These are phyloP conservation scores for Peucedramus taeniatus DNA, from an alignment of 2,113 vertebrate genomes.

Conservation along the genomic window DNA sequence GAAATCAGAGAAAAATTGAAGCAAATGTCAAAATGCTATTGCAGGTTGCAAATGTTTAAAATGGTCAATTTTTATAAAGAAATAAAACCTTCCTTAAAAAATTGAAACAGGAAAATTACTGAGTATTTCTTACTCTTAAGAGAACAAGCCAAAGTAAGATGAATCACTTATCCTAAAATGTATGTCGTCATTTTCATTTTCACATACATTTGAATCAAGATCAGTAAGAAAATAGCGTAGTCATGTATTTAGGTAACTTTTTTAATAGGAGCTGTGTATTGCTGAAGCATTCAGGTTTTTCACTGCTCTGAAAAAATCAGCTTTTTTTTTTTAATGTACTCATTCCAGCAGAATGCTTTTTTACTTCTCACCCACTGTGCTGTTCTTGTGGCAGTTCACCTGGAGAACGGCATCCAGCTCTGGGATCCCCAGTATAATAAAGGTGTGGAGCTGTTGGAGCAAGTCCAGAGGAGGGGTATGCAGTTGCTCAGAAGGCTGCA, in stretches of 20 bases:
- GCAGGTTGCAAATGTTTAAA: neutral
- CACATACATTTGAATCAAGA: neutral
- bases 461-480: neutral
- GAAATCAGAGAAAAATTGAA: neutral
- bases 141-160: neutral
- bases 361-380: neutral
- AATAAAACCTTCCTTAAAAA: neutral
- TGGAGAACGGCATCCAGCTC: neutral
- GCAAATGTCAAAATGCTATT: neutral
- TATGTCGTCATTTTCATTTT: neutral
- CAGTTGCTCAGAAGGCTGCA: neutral
- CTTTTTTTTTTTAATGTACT: neutral
- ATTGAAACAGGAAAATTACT: neutral
- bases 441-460: neutral
- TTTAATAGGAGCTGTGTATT: neutral
- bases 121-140: neutral
- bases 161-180: neutral
- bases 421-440: neutral
- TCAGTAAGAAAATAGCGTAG: neutral
- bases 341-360: neutral
- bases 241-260: neutral
- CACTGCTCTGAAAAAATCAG: neutral
- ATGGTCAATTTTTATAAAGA: neutral
- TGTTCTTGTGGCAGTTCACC: neutral
- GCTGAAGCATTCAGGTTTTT: neutral